These are phyloP conservation scores for Drosophila lutescens DNA, from an alignment of 2,888 invertebrate species.

Conservation along the genomic window DNA sequence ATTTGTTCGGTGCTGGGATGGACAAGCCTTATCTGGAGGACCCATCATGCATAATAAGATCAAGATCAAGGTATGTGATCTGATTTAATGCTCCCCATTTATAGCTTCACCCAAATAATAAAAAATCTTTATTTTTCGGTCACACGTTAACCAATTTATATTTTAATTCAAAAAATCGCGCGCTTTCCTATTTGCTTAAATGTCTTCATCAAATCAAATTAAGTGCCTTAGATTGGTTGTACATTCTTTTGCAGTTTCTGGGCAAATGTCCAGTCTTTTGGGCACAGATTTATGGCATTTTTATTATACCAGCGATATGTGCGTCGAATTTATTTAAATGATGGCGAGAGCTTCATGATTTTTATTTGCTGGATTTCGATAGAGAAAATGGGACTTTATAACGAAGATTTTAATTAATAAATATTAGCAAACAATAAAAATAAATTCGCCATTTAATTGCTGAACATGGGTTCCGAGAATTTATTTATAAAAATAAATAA, in stretches of 20 bases:
- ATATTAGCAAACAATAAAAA: conserved; percentile 6
- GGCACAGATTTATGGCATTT: conserved; percentile 53
- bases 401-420: conserved; percentile 33
- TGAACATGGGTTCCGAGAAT: background rate
- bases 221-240: conserved; percentile 28
- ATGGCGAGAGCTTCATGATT: conserved; percentile 2
- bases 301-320: conserved; percentile 51
- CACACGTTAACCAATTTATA: conserved; percentile 20
- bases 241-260: conserved; percentile 15
- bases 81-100: background rate
- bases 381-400: background rate
- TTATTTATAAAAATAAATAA: conserved; percentile 54
- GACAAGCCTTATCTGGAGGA: background rate
- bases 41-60: conserved; percentile 3
- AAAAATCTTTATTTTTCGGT: conserved; percentile 9
- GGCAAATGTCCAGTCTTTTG: conserved; percentile 39
- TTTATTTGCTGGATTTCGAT: background rate
- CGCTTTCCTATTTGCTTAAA: conserved; percentile 5
- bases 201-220: conserved; percentile 2
- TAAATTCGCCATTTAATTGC: background rate
- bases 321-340: conserved; percentile 57
- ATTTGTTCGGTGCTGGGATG: background rate
- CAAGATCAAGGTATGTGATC: conserved; percentile 15
- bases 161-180: conserved; percentile 23
- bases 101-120: conserved; percentile 3